Percentiles rank a stretch among this genome's conserved stretches.
Conservation (phyloP, 2,888 invertebrate species). For the Monopis laevigella region DNA sequence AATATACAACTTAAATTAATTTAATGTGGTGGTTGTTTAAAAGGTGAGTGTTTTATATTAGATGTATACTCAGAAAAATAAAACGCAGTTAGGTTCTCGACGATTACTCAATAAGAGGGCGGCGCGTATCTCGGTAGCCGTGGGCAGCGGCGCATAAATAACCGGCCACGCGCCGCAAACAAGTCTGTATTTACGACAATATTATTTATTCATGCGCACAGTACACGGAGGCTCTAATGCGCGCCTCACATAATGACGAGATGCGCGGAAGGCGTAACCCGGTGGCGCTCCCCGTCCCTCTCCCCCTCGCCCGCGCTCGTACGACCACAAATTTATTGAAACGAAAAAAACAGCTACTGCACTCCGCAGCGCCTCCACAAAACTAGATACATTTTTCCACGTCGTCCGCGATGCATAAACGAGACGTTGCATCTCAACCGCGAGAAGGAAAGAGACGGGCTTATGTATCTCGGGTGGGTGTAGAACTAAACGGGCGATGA, state of each 20-base stretch:
- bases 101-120: conserved; percentile 15
- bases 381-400: conserved; percentile 67
- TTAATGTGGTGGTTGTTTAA: too few relatives aligned
- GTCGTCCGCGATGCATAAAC: conserved; percentile 43
- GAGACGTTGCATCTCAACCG: conserved; percentile 24
- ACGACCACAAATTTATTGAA: conserved; percentile 67
- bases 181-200: conserved; percentile 52
- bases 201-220: conserved; percentile 56
- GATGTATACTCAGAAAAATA: too few relatives aligned
- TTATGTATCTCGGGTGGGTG: conserved; percentile 33
- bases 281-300: conserved; percentile 55
- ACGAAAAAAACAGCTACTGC: conserved; percentile 62
- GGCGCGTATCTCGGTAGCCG: conserved; percentile 54
- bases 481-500: conserved; percentile 53
- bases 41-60: too few relatives aligned
- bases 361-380: conserved; percentile 63
- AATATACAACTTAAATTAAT: too few relatives aligned
- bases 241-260: conserved; percentile 62
- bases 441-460: conserved; percentile 36
- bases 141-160: conserved; percentile 46
- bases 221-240: conserved; percentile 59
- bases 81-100: conserved; percentile 3
- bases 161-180: conserved; percentile 50
- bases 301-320: conserved; percentile 55
- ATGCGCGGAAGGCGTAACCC: conserved; percentile 67